These are phyloP conservation scores for Ptychoptera contaminata DNA, from an alignment of 2,888 invertebrate species.

Conservation along the genomic window DNA sequence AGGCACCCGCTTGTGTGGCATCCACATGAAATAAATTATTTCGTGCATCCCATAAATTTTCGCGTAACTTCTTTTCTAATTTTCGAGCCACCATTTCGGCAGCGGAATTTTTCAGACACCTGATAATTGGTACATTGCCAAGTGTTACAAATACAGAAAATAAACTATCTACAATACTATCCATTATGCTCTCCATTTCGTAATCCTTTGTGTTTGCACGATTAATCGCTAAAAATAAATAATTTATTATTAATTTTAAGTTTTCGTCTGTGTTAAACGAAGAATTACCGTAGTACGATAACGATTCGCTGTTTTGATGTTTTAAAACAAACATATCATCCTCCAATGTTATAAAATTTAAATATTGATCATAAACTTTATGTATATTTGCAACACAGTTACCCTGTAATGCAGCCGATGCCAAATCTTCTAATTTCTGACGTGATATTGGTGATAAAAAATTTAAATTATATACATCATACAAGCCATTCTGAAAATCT, in stretches of 20 bases:
- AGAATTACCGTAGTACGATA: conserved; percentile 64
- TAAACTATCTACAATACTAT: conserved; percentile 85
- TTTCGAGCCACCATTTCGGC: conserved; percentile 98
- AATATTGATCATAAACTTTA: conserved; percentile 95
- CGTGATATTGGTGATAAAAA: conserved; percentile 91
- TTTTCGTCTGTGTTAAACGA: background rate
- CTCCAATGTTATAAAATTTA: conserved; percentile 95
- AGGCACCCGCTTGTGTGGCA: conserved; percentile 54
- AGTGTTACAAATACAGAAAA: conserved; percentile 97
- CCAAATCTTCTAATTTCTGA: conserved; percentile 88
- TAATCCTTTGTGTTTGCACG: conserved; percentile 85
- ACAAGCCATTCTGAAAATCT: conserved; percentile 73
- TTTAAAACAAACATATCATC: conserved; percentile 92
- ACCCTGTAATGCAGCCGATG: conserved; percentile 78
- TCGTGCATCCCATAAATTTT: conserved; percentile 90
- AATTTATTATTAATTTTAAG: too few relatives aligned
- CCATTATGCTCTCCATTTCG: conserved; percentile 90
- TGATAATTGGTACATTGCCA: conserved; percentile 47
- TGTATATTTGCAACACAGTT: conserved; percentile 84
- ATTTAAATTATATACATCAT: conserved; percentile 92
- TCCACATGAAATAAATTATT: conserved; percentile 90
- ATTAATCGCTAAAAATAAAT: conserved; percentile 75
- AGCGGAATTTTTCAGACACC: conserved; percentile 80
- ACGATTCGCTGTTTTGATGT: conserved; percentile 77
- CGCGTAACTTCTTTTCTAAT: conserved; percentile 89